These are phyloP conservation scores for Sylvia borin DNA, from an alignment of 2,797 vertebrate genomes.

Conservation along the genomic window DNA sequence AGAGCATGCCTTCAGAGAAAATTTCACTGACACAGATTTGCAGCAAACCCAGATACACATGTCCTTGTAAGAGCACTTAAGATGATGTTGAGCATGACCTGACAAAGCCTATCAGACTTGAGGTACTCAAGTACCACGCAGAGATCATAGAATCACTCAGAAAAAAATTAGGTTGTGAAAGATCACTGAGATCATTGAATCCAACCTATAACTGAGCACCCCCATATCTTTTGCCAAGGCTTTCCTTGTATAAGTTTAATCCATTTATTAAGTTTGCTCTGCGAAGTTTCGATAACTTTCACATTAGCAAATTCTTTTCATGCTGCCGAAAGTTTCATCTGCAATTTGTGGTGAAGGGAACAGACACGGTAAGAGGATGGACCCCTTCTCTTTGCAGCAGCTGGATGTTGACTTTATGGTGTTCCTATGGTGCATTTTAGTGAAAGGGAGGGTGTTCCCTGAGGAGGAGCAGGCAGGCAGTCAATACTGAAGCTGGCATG, in stretches of 20 bases:
- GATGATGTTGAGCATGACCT: fast-evolving
- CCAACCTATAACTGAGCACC: fast-evolving
- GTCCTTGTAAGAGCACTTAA: background rate
- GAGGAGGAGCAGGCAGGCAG: background rate
- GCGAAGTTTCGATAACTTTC: background rate
- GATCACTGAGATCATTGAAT: background rate
- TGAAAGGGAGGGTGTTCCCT: background rate
- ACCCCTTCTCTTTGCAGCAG: background rate
- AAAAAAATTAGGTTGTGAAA: background rate
- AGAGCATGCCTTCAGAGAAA: background rate
- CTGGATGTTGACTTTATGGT: background rate
- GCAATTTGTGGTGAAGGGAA: background rate
- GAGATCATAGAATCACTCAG: background rate
- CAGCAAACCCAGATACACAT: background rate
- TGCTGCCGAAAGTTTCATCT: background rate
- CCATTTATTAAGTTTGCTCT: background rate
- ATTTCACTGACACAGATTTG: background rate
- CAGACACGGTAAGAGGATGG: background rate
- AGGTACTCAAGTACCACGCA: background rate
- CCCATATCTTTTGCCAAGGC: background rate
- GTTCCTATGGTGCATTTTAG: background rate
- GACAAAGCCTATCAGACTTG: background rate
- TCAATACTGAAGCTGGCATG: background rate
- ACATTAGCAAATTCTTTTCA: background rate
- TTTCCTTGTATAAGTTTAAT: background rate